Base-by-base conservation (phyloP, 1,140 invertebrate genomes). In the Grapholita molesta region DNA sequence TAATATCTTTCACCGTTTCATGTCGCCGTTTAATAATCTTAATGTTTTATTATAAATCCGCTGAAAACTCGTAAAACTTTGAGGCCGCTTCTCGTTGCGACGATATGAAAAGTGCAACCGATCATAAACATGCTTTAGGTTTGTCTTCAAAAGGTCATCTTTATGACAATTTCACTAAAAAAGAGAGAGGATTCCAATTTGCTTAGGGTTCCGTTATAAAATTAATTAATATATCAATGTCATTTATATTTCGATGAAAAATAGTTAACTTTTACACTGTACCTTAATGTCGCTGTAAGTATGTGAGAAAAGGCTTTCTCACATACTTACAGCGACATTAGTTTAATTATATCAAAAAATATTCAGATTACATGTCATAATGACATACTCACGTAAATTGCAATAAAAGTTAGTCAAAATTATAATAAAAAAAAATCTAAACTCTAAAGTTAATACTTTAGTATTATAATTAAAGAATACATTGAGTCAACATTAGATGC, bases 81-180 rank as follows among this genome's bases (percentile, higher is more conserved):
- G 55, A 28, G 25, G n/a, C 5, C 55, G 42, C 42, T n/a, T n/a
- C n/a, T n/a, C n/a, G 18, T 21, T 15, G 24, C 55, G 4, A 15
- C 25, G 55, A 28, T 57, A 57, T 25, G 53, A 61, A 61, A 61
- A 61, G 55, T 30, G 28, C 25, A 32, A 61, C 55, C 55, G 25
- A 61, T 30, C 55, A 61, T 32, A 61, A 61, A 61, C 24, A 15
- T 25, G n/a, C 24, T 28, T 61, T 0, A 28, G n/a, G 15, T 15
- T 61, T 61, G 24, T 61, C 15, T 61, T 61, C 8, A 61, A 15
- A 61, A 32, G 55, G 25, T 61, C 25, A 32, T 30, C 28, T 25
- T 32, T 30, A 12, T 30, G 18, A 30, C 12, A 61, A 30, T n/a
- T 12, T n/a, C 18, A 25, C 53, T 4, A 25, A 57, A 57, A 57